Evolutionary conservation across 2,113 vertebrate species (phyloP).

Genomic region (Carassius carassius): DNA sequence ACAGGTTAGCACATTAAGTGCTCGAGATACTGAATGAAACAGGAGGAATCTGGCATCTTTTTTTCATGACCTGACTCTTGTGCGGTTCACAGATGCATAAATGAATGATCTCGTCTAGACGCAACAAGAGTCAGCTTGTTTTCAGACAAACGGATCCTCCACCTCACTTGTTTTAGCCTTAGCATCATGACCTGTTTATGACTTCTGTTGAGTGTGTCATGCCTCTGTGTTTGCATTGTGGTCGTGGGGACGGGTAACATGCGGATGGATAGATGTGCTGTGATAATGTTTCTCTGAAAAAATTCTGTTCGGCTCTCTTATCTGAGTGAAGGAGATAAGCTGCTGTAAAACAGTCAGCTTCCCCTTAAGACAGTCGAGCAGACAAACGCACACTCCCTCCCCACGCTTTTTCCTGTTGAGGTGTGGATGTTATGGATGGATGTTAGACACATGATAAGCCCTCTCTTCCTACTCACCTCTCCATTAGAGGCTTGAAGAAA

Average conservation of each 20-base stretch:
- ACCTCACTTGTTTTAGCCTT: constrained; percentile 5
- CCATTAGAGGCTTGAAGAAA: constrained; percentile 21
- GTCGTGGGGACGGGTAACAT: constrained; percentile 10
- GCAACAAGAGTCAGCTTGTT: constrained; percentile 42
- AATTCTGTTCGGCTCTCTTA: constrained; percentile 28
- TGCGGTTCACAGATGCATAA: constrained; percentile 27
- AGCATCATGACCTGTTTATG: constrained; percentile 25
- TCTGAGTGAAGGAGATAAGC: constrained; percentile 40
- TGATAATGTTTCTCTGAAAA: constrained; percentile 12
- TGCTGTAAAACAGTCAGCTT: constrained; percentile 40
- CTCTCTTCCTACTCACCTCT: constrained; percentile 38
- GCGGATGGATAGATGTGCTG: constrained; percentile 20
- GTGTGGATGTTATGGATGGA: constrained; percentile 46
- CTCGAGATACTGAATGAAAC: constrained; percentile 21
- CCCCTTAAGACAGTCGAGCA: constrained; percentile 35
- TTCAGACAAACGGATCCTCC: constrained; percentile 27
- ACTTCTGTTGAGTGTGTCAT: constrained; percentile 25
- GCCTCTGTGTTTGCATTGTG: constrained; percentile 14
- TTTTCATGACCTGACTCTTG: constrained; percentile 33
- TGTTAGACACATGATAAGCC: constrained; percentile 42
- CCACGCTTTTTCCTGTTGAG: constrained; percentile 36
- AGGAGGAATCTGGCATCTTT: constrained; percentile 21
- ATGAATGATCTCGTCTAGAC: constrained; percentile 44
- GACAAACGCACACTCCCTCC: background rate
- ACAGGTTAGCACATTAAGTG: constrained; percentile 20